Base-by-base conservation (phyloP, 30 jellyfish, hydroid and myxozoan species). In the Cassiopea andromeda region DNA sequence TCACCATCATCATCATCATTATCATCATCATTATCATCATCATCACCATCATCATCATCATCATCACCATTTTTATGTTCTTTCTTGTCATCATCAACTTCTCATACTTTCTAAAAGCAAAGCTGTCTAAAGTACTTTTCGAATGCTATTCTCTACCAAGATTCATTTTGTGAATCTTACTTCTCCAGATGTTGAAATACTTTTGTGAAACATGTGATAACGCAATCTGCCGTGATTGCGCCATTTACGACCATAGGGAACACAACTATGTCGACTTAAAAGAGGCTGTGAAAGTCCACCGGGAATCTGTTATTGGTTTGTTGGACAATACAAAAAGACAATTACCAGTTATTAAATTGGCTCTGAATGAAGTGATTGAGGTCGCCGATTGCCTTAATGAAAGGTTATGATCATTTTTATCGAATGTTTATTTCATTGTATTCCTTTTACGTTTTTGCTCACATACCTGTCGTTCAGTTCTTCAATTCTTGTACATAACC, bases 221-320 rank as follows among this genome's bases (percentile, higher is more conserved):
- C 71, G 99, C 98, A 19, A 95, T 95, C 1, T 95, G 99, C 89
- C 81, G 99, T 49, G 99, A 95, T 49, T 95, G 99, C 93, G 99
- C 99, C 66, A 95, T 95, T 7, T 95, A 78, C 60, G 99, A 95
- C 60, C 99, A 95, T 91, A 77, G 99, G 71, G 99, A 95, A 46
- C 99, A 95, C 89, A 82, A 91, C 80, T 95, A 95, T 70, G 90
- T 88, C 1, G 99, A 95, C 71, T 86, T 95, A 84, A 95, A 95
- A 75, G 99, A 95, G 92, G 99, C 99, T 70, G 99, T 95, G 18
- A 95, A 95, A 82, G 45, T 81, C 1, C 99, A 95, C 60, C 66
- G 98, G 27, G 95, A 81, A 80, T 49, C 92, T 46, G 78, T 95
- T 60, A 81, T 90, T 58, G 78, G 60, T 5, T 60, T 91, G 82